Evolutionary conservation across 2,797 vertebrate genomes (phyloP).

Genomic region (Malurus splendens): DNA sequence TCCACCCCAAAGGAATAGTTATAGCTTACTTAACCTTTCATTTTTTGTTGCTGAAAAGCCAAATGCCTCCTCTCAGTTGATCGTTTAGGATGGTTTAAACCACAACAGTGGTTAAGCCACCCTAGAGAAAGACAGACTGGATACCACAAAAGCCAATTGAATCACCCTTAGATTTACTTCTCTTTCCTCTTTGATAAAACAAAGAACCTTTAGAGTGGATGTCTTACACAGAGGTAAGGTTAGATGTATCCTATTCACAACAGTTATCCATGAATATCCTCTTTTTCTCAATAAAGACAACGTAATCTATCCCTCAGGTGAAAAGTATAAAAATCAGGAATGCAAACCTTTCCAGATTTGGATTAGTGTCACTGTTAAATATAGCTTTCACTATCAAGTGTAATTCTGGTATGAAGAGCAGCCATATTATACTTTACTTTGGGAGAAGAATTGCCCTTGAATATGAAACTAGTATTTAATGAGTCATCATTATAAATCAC

Average conservation of each 20-base stretch:
- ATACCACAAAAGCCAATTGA: background rate
- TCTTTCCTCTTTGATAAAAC: background rate
- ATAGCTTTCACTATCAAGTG: background rate
- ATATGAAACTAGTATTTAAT: constrained; percentile 1
- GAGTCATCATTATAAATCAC: constrained; percentile 17
- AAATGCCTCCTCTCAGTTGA: background rate
- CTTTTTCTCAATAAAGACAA: background rate
- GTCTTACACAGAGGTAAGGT: background rate
- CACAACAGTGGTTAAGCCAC: background rate
- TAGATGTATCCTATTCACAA: background rate
- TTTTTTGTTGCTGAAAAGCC: background rate
- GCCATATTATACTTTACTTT: background rate
- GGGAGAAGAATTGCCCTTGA: background rate
- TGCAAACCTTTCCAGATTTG: background rate
- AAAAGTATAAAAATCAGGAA: background rate
- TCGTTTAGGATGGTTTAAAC: background rate
- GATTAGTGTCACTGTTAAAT: background rate
- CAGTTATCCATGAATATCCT: background rate
- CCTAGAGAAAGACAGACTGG: background rate
- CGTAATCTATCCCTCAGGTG: background rate
- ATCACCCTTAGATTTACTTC: background rate
- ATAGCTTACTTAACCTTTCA: background rate
- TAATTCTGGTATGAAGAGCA: background rate
- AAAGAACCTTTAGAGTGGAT: background rate
- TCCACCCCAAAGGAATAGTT: background rate